Conservation (phyloP, 2,888 invertebrate species). For the Heliconius ismenius region DNA sequence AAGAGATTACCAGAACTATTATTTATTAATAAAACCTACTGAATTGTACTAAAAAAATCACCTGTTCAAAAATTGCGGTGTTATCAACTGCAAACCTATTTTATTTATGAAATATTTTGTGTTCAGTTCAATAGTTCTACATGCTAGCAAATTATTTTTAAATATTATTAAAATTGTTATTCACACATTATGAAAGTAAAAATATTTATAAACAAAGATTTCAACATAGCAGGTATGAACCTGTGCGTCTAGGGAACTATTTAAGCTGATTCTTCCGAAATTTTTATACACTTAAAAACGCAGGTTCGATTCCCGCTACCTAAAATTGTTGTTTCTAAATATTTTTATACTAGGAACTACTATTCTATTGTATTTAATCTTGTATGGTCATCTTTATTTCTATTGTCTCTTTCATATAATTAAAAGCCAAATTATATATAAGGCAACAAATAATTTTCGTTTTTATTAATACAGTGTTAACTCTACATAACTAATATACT, state of each 20-base stretch:
- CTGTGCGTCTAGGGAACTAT: background rate
- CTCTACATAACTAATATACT: background rate
- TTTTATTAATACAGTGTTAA: no score
- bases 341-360: background rate
- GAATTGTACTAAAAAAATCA: constrained; percentile 16
- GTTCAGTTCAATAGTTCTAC: background rate
- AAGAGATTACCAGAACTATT: constrained; percentile 8
- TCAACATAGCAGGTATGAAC: background rate
- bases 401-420: background rate
- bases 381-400: background rate
- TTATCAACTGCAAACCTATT: constrained; percentile 1
- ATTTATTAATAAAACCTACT: background rate
- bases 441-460: no score
- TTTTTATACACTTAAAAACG: background rate
- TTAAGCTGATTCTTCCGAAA: background rate
- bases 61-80: background rate
- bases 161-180: background rate
- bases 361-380: background rate
- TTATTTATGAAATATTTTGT: background rate
- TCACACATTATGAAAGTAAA: background rate
- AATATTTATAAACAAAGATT: background rate
- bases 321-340: background rate
- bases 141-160: background rate
- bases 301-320: background rate
- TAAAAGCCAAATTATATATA: background rate